Percentiles rank a stretch among this genome's conserved stretches.
Conservation (phyloP, 2,888 invertebrate species). For the Parascotia fuliginaria region DNA sequence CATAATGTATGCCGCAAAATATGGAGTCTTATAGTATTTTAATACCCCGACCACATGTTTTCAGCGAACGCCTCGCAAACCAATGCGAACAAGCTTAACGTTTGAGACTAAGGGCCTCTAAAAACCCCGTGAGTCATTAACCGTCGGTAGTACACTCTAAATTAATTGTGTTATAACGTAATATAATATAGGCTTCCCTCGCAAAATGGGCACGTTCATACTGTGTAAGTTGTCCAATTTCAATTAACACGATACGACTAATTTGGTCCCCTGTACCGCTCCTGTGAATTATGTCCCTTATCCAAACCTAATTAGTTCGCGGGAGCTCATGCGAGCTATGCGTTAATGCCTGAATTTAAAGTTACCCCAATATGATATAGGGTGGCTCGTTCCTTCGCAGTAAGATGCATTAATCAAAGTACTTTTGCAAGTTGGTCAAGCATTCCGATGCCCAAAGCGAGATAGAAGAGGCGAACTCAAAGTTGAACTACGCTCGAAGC, state of each 20-base stretch:
- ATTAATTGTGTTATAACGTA: constrained; percentile 47
- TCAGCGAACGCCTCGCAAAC: constrained; percentile 19
- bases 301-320: constrained; percentile 48
- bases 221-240: constrained; percentile 43
- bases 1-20: constrained; percentile 29
- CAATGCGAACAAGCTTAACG: constrained; percentile 32
- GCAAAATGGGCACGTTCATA: constrained; percentile 34
- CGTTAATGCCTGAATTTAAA: constrained; percentile 43
- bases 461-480: constrained; percentile 10
- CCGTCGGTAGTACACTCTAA: constrained; percentile 30
- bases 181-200: constrained; percentile 37
- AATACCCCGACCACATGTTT: constrained; percentile 39
- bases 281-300: constrained; percentile 48
- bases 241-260: constrained; percentile 46
- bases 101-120: constrained; percentile 39
- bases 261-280: constrained; percentile 40
- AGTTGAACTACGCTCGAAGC: constrained; percentile 29
- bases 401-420: constrained; percentile 32
- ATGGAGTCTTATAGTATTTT: constrained; percentile 33
- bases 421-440: constrained; percentile 39
- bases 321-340: constrained; percentile 41
- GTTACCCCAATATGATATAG: constrained; percentile 27
- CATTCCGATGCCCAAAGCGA: constrained; percentile 23
- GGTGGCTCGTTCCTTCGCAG: not conserved
- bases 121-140: constrained; percentile 47